These are phyloP conservation scores for Pelobates cultripes DNA, from an alignment of 2,797 vertebrate species.

Conservation along the genomic window DNA sequence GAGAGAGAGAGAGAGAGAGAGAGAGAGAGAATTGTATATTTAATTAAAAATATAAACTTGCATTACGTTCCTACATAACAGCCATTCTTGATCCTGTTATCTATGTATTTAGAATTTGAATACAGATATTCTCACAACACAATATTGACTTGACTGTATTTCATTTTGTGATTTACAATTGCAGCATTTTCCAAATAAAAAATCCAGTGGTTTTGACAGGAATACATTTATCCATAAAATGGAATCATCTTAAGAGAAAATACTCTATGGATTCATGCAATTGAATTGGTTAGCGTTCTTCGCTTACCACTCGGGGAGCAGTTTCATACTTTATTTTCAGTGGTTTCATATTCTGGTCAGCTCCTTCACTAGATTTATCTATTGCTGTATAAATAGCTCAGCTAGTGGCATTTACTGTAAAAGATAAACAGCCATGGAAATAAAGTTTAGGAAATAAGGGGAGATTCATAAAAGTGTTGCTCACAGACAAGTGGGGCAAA, in stretches of 20 bases:
- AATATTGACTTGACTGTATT: background rate
- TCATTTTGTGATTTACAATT: conserved; percentile 3
- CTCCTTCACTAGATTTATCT: conserved; percentile 8
- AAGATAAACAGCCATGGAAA: background rate
- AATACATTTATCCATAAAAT: conserved; percentile 6
- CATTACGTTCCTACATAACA: no score
- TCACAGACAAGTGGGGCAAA: no score
- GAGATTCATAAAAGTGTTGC: background rate
- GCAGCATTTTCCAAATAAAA: background rate
- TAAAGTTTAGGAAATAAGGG: background rate
- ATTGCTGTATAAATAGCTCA: background rate
- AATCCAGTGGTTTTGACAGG: background rate
- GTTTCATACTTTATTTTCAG: conserved; percentile 28
- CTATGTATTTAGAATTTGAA: background rate
- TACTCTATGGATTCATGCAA: conserved; percentile 14
- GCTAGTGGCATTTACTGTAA: conserved; percentile 1
- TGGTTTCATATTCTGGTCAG: conserved; percentile 23
- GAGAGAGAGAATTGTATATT: no score
- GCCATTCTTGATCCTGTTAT: no score
- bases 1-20: no score
- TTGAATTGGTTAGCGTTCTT: conserved; percentile 13
- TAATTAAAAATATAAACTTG: no score
- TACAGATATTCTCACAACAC: background rate
- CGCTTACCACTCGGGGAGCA: background rate
- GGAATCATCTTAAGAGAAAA: background rate